Base-by-base conservation (phyloP, 2,113 vertebrate species). In the Orthonyx spaldingii region DNA sequence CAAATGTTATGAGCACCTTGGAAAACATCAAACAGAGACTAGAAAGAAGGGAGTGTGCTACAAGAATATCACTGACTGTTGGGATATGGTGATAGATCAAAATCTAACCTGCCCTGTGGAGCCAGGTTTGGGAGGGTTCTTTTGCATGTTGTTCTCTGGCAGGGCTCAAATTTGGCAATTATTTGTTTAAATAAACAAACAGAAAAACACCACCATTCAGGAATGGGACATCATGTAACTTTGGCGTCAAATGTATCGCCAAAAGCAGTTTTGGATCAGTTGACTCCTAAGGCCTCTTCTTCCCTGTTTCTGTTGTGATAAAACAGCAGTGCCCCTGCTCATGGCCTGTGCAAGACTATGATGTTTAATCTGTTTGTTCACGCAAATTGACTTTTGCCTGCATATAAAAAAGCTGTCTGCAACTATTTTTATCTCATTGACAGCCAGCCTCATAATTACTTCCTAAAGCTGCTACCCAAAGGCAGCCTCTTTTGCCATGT, bases 181-280 rank as follows among this genome's bases (percentile, higher is more conserved):
- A 84, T 71, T 82, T 88, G 11, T 92, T 90, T 94, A 88, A 94
- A 90, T 52, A 95, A 96, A 91, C 30, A 95, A 95, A 64, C 5
- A 87, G 60, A 81, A 94, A 89, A 94, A 87, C n/a, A 60, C 28
- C 44, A 65, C 41, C 0, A 0, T 72, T 90, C 49, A 71, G 65
- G 59, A 86, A 64, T 50, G 53, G 85, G 69, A 82, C 83, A 84
- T 76, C 60, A 46, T 33, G n/a, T 79, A 87, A 84, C 20, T 91
- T 84, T 87, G 88, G 56, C 49, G 89, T 46, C 83, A 90, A 94
- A 93, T 56, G 13, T 28, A 49, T 86, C 0, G 24, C 80, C 56
- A 23, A 50, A 75, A 84, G 76, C 50, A 10, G 15, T 89, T 89
- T 94, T 84, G 65, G 57, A 90, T 81, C 49, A 37, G n/a, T 53